Evolutionary conservation across 1,140 invertebrate species (phyloP).

Genomic region (Sipha flava): DNA sequence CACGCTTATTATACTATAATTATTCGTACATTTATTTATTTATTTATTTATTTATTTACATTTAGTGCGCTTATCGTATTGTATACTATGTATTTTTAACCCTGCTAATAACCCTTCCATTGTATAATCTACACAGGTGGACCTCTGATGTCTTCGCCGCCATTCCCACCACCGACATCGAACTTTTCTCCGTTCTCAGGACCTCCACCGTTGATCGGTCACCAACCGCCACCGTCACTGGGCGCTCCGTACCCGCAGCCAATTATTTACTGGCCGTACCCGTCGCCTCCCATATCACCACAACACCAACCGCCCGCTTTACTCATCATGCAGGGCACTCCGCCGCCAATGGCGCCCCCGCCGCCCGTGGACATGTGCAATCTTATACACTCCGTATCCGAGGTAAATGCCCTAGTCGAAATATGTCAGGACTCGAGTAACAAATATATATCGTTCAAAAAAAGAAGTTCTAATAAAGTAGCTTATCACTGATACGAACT

Average conservation of each 20-base stretch:
- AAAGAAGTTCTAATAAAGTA: too few species aligned
- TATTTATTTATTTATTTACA: not conserved
- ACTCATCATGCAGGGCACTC: slow-evolving; percentile 35
- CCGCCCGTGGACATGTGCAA: slow-evolving; percentile 27
- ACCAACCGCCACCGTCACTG: not conserved
- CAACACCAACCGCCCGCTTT: slow-evolving; percentile 31
- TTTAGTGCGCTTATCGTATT: not conserved
- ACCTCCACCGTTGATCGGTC: not conserved
- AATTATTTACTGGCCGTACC: slow-evolving; percentile 33
- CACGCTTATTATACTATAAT: not conserved
- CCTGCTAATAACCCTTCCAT: not conserved
- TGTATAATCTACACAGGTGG: not conserved
- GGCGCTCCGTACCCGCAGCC: slow-evolving; percentile 28
- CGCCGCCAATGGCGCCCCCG: slow-evolving; percentile 27
- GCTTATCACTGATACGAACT: too few species aligned
- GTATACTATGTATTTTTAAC: not conserved
- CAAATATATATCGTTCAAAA: too few species aligned
- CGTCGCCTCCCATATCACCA: slow-evolving; percentile 34
- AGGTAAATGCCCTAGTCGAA: slow-evolving; percentile 18
- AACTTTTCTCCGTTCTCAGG: not conserved
- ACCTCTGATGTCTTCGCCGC: slow-evolving; percentile 11
- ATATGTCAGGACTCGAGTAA: not conserved
- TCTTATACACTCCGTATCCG: slow-evolving; percentile 33
- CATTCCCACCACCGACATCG: not conserved
- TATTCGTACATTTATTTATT: not conserved